Conservation (phyloP, 2,888 invertebrate species). For the Lissocephala sabroskyi region DNA sequence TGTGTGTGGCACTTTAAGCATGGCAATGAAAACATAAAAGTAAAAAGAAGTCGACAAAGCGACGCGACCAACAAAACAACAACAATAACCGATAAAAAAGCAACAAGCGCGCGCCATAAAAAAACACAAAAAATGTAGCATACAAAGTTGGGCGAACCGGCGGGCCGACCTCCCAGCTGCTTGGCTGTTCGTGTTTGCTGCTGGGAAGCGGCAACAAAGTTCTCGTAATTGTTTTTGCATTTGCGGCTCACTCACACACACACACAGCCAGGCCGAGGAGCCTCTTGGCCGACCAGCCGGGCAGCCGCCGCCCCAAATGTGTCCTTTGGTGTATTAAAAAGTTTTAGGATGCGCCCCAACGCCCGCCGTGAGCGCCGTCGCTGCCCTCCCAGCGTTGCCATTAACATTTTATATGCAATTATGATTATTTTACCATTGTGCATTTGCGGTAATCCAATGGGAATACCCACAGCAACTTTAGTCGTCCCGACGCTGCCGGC, state of each 20-base stretch:
- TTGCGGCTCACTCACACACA: constrained; percentile 38
- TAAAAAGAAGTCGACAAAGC: constrained; percentile 41
- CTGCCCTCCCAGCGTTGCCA: constrained; percentile 41
- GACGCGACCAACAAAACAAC: constrained; percentile 36
- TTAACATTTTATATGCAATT: constrained; percentile 65
- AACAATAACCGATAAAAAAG: constrained; percentile 40
- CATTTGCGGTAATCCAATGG: constrained; percentile 65
- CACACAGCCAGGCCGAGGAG: constrained; percentile 6
- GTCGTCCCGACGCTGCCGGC: too few species aligned
- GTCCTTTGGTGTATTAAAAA: constrained; percentile 67
- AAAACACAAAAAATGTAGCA: constrained; percentile 3
- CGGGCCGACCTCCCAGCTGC: constrained; percentile 8
- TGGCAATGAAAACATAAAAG: constrained; percentile 66
- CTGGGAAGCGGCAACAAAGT: constrained; percentile 44
- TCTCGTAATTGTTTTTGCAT: constrained; percentile 65
- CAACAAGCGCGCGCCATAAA: constrained; percentile 31
- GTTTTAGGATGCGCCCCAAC: constrained; percentile 41
- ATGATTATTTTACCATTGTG: constrained; percentile 66
- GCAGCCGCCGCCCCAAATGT: constrained; percentile 46
- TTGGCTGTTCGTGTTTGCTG: neutral
- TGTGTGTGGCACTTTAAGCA: constrained; percentile 41
- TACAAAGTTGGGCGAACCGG: neutral
- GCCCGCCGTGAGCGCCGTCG: constrained; percentile 6
- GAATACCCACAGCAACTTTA: constrained; percentile 43
- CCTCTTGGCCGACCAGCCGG: constrained; percentile 1